These are phyloP conservation scores for Tachystola acroxantha DNA, from an alignment of 2,888 invertebrate species.

Conservation along the genomic window DNA sequence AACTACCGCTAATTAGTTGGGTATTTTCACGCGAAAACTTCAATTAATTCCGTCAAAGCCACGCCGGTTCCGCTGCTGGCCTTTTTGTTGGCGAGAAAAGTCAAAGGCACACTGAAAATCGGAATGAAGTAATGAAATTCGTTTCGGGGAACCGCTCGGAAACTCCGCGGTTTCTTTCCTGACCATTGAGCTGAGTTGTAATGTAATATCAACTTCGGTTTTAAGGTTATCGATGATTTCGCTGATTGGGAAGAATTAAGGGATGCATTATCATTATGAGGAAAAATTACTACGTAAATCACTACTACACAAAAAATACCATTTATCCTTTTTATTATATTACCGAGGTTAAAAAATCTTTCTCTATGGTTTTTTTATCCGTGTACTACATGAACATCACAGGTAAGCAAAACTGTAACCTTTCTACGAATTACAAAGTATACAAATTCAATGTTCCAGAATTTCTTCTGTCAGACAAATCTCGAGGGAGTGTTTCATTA, in stretches of 20 bases:
- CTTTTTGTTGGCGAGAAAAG: conserved; percentile 31
- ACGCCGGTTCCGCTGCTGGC: conserved; percentile 25
- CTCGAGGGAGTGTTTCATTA: conserved; percentile 67
- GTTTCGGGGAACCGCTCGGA: conserved; percentile 33
- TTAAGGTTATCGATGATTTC: conserved; percentile 18
- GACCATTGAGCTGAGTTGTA: conserved; percentile 19
- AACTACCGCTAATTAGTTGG: conserved; percentile 55
- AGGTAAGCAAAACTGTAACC: too few species aligned
- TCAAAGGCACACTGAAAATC: conserved; percentile 42
- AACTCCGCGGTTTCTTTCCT: conserved; percentile 28
- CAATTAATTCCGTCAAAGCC: conserved; percentile 60
- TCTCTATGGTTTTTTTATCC: too few species aligned
- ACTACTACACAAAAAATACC: too few species aligned
- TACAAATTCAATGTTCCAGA: conserved; percentile 26
- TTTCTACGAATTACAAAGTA: too few species aligned
- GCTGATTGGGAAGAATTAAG: conserved; percentile 7
- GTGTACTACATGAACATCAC: too few species aligned
- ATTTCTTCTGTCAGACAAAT: conserved; percentile 40
- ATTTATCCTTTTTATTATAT: too few species aligned
- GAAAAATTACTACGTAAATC: too few species aligned
- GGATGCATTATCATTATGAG: conserved; percentile 12
- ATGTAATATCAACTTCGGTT: conserved; percentile 20
- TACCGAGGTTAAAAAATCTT: too few species aligned
- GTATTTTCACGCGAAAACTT: conserved; percentile 61
- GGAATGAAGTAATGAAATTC: conserved; percentile 50